Evolutionary conservation across 2,888 invertebrate species (phyloP), one percentile per base, ranked within the genome.

Genomic region (Agriopis aurantiaria): DNA sequence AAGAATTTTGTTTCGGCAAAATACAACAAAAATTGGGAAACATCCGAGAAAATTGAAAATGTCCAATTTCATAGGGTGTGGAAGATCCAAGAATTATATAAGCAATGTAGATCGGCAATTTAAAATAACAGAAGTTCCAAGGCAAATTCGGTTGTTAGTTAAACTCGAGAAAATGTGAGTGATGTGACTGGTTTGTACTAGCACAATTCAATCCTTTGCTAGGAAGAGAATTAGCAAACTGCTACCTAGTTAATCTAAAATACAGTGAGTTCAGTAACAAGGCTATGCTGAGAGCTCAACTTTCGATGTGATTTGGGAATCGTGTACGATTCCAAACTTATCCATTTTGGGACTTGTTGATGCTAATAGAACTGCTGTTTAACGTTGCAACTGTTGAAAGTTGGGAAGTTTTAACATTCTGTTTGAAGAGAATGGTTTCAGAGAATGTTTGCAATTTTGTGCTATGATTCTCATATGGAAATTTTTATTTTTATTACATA

Each of bases 161-260:
- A 10, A 46, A 11, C 11, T 11, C 11, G 10, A 11, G 5, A 46
- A 11, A 46, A 12, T 12, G 11, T 46, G 11, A 46, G 12, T 46
- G 12, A 46, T 0, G 1, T 46, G 46, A 11, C 11, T 46, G 46
- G 11, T 1, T 46, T 46, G 46, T 46, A 9, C 5, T 4, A 46
- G 11, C 43, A 43, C 9, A 43, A 10, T 43, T 9, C 8, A 8
- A 43, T 43, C 3, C 43, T 8, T 43, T 7, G 4, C 11, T 40
- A 40, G 53, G 33, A 12, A 53, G 11, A 40, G 14, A 40, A 53
- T 53, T 51, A 65, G 49, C 48, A 53, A 8, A 33, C 58, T 49
- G 33, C n/a, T n/a, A 53, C 9, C 61, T 68, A 66, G 68, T 72
- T 73, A 73, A 77, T 75, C 70, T 75, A 69, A 73, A 77, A 75